Base-by-base conservation (phyloP, 2,797 vertebrate species). In the Garrulus glandarius region DNA sequence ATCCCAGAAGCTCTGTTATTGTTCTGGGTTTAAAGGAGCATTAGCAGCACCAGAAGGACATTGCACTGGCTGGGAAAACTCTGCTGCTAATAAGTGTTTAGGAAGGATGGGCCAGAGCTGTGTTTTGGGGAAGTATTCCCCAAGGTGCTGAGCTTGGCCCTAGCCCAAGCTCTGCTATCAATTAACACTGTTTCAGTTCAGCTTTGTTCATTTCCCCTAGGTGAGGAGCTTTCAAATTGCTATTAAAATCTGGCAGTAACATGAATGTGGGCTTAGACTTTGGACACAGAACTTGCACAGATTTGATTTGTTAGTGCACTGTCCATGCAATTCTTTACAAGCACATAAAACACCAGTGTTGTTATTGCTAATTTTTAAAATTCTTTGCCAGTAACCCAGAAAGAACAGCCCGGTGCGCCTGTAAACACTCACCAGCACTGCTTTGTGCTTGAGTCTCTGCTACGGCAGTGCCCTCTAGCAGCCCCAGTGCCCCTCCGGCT, bases 21-120 rank as follows among this genome's bases (percentile, higher is more conserved):
- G 92, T 93, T 97, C 93, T 90, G 93, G 70, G 49, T 64, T 93
- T 92, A 92, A 94, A 93, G 63, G 68, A 87, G 96, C 72, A 63
- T 92, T 85, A 93, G 93, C 87, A 76, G 91, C 59, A 50, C 41
- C 41, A 49, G 46, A 43, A 92, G 71, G 69, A 65, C 59, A 29
- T 55, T 49, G 95, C 81, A 89, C 82, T 27, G 87, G 86, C 65
- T 44, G 5, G 34, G 88, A 93, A 39, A 5, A 15, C 85, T 77
- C 92, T 60, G 91, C 74, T 56, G 56, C 67, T 95, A 84, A 77
- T 46, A 37, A 96, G 57, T 4, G 15, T n/a, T 80, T 18, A 13
- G 53, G 49, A 69, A 72, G 1, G 22, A 32, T 6, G n/a, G 82
- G 91, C 76, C 57, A 85, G 84, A 21, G 22, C 76, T 56, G 69